Conservation (phyloP, 30 jellyfish, hydroid and myxozoan genomes). For the Hydractinia echinata region DNA sequence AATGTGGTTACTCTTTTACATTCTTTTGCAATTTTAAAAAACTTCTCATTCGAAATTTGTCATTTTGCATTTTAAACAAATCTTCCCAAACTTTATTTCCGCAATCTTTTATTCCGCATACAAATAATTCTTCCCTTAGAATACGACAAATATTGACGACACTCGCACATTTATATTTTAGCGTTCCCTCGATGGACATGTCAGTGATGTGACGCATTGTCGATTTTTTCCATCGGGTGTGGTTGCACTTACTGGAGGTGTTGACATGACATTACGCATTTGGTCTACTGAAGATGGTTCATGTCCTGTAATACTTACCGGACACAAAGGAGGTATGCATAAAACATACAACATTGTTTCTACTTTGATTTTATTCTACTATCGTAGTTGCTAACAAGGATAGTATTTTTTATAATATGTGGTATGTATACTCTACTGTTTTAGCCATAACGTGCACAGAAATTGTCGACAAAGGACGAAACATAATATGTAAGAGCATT, state of each 20-base stretch:
- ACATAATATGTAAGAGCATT: slow-evolving; percentile 44
- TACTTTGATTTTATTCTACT: background rate
- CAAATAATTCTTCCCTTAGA: background rate
- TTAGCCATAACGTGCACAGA: slow-evolving; percentile 67
- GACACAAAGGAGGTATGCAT: slow-evolving; percentile 62
- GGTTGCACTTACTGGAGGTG: slow-evolving; percentile 75
- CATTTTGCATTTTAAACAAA: background rate
- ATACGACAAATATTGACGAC: background rate
- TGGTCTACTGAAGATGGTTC: slow-evolving; percentile 84
- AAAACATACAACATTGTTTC: background rate
- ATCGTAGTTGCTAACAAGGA: background rate
- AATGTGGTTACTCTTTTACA: no score
- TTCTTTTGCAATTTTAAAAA: no score
- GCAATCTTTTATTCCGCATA: background rate
- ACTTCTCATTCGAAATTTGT: background rate
- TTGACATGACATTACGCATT: slow-evolving; percentile 59
- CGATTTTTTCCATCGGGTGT: slow-evolving; percentile 80
- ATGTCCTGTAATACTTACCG: slow-evolving; percentile 61
- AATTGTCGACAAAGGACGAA: slow-evolving; percentile 56
- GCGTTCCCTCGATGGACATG: slow-evolving; percentile 69
- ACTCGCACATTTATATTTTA: background rate
- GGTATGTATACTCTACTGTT: background rate
- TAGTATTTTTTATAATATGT: background rate
- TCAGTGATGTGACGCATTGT: slow-evolving; percentile 58
- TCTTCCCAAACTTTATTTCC: background rate